phyloP scores from a whole-genome alignment of 1,140 invertebrate species.

The Ceratosolen solmsi region DNA sequence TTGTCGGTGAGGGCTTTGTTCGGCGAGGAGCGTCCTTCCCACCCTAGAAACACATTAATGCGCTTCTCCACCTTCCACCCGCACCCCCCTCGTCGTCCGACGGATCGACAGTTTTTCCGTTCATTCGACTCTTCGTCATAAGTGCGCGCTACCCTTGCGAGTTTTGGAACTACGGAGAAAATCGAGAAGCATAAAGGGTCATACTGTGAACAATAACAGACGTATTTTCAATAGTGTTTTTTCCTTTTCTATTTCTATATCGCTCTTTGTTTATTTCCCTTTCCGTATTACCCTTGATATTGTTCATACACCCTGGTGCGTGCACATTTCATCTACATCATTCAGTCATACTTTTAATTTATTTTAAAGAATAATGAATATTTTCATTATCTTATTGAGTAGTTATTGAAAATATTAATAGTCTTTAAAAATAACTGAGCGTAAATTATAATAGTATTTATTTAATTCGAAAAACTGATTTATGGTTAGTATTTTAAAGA shows the following conservation, averaged over 20 bases:
- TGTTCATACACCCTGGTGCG: not conserved
- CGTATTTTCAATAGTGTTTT: constrained; percentile 7
- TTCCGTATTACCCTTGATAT: too few species aligned
- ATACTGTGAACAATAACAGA: constrained; percentile 5
- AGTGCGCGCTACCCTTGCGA: not conserved
- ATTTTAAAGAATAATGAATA: not conserved
- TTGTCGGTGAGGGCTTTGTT: constrained; percentile 22
- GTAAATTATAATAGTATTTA: too few species aligned
- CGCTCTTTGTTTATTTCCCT: not conserved
- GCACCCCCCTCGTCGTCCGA: not conserved
- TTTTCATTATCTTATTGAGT: too few species aligned
- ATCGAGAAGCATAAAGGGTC: not conserved
- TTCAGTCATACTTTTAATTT: not conserved
- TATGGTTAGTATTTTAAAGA: too few species aligned
- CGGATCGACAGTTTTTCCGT: not conserved
- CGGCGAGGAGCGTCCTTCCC: not conserved
- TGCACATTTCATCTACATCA: not conserved
- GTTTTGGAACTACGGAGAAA: not conserved
- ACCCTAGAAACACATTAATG: constrained; percentile 42
- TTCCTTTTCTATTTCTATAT: not conserved
- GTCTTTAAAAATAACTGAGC: too few species aligned
- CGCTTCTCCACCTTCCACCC: not conserved
- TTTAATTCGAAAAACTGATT: too few species aligned
- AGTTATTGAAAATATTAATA: too few species aligned
- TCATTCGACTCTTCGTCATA: not conserved